phyloP scores from a whole-genome alignment of 2,113 vertebrate genomes.

The Alaudala cheleensis region DNA sequence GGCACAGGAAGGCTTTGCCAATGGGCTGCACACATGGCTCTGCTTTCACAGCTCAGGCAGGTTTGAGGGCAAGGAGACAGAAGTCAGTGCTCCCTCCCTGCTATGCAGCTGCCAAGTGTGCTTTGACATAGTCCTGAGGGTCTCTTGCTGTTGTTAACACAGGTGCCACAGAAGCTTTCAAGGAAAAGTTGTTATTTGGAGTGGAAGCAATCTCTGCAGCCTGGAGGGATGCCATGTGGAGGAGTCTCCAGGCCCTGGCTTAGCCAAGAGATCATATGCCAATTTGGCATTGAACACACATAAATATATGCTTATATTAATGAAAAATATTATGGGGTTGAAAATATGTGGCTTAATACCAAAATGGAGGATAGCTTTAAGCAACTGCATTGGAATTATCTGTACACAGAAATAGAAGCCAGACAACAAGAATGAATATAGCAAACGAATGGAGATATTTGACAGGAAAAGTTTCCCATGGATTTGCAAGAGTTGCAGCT shows the following conservation, averaged over 20 bases:
- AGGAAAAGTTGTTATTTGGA: not conserved
- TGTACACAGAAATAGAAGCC: not conserved
- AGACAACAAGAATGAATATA: not conserved
- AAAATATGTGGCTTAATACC: constrained; percentile 22
- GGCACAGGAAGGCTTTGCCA: not conserved
- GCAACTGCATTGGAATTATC: not conserved
- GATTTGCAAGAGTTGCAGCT: constrained; percentile 3
- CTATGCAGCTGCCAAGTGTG: not conserved
- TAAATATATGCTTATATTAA: not conserved
- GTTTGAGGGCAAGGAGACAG: not conserved
- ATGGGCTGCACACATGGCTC: accelerated
- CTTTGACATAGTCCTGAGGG: not conserved
- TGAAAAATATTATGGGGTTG: not conserved
- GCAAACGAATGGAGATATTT: not conserved
- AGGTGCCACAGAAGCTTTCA: not conserved
- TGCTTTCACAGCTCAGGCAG: not conserved
- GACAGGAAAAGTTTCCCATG: constrained; percentile 10
- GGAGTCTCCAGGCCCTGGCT: not conserved
- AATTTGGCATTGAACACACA: not conserved
- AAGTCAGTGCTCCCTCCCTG: not conserved
- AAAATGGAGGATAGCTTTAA: not conserved
- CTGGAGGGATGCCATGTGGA: not conserved
- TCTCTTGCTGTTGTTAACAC: not conserved
- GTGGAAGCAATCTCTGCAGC: not conserved
- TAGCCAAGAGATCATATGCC: not conserved